These are phyloP conservation scores for Antechinus stuartii DNA, from an alignment of 2,113 vertebrate genomes.

Conservation along the genomic window DNA sequence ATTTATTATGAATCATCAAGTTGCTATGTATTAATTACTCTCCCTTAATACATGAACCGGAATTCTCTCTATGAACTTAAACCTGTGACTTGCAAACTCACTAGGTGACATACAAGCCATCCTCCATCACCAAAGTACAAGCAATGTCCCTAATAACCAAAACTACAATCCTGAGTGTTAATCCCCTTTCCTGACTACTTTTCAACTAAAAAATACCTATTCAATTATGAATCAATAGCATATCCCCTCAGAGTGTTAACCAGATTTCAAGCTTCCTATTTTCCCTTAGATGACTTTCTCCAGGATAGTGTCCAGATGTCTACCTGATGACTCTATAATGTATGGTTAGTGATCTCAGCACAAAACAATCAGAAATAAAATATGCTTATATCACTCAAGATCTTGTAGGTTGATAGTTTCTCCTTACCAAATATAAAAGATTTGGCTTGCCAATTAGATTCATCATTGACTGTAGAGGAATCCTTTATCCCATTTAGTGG, in stretches of 20 bases:
- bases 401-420: background rate
- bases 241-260: background rate
- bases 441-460: background rate
- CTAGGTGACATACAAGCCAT: background rate
- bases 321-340: background rate
- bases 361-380: background rate
- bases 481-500: background rate
- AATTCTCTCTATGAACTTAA: background rate
- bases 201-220: background rate
- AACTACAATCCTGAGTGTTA: background rate
- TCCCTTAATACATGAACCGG: background rate
- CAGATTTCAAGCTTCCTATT: background rate
- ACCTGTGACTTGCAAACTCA: background rate
- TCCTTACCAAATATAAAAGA: background rate
- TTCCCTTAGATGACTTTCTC: background rate
- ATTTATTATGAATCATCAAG: background rate
- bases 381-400: background rate
- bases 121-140: background rate
- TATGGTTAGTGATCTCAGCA: background rate
- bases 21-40: background rate
- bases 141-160: background rate
- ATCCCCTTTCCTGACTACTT: background rate
- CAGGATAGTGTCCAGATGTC: background rate
- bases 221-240: background rate
- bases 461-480: background rate